Evolutionary conservation across 2,113 vertebrate genomes (phyloP).

Genomic region (Elachura formosa): DNA sequence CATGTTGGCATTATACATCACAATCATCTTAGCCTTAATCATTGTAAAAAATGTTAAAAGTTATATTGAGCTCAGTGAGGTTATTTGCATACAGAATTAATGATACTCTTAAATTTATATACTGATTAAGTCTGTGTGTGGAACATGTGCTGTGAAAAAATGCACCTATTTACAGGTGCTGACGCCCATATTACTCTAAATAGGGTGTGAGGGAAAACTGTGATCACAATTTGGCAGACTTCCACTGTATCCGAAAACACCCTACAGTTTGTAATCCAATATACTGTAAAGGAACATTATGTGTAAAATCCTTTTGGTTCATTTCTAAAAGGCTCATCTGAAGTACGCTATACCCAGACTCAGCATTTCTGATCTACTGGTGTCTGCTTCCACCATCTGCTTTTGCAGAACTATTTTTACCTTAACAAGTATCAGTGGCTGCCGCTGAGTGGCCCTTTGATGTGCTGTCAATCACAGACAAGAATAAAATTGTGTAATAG

Average conservation of each 20-base stretch:
- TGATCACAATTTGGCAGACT: background rate
- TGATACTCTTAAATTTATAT: background rate
- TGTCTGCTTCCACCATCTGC: slow-evolving; percentile 5
- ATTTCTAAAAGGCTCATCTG: background rate
- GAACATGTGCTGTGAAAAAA: background rate
- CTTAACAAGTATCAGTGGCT: background rate
- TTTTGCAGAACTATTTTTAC: slow-evolving; percentile 9
- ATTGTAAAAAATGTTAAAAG: background rate
- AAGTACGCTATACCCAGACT: background rate
- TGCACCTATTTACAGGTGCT: background rate
- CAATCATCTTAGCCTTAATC: background rate
- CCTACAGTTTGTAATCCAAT: background rate
- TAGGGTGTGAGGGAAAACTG: background rate
- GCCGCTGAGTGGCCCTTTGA: slow-evolving; percentile 3
- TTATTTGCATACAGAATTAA: background rate
- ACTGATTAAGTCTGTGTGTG: background rate
- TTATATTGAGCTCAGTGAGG: background rate
- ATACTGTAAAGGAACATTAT: background rate
- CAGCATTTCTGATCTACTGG: background rate
- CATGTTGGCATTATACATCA: background rate
- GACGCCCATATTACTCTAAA: background rate
- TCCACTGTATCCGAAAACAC: background rate
- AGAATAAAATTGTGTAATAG: slow-evolving; percentile 39
- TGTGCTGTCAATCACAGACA: slow-evolving; percentile 18
- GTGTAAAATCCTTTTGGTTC: background rate